These are phyloP conservation scores for Neoarius graeffei DNA, from an alignment of 2,113 vertebrate genomes.

Conservation along the genomic window DNA sequence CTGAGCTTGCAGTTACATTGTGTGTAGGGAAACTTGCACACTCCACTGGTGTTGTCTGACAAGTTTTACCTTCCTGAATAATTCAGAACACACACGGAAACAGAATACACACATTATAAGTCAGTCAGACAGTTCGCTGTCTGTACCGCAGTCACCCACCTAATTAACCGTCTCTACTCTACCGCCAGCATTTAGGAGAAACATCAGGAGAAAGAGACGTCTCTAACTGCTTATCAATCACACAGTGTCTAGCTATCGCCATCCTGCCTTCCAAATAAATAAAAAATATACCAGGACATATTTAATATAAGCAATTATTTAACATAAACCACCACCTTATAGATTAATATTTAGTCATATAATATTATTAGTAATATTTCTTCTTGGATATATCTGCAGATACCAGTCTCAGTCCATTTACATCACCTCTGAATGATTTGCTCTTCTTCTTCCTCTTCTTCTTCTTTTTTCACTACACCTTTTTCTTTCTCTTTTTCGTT, in stretches of 20 bases:
- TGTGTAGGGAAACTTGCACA: conserved; percentile 4
- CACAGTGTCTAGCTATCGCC: background rate
- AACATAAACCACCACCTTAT: background rate
- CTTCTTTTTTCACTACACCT: background rate
- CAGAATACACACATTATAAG: background rate
- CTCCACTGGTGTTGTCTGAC: conserved; percentile 13
- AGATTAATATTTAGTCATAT: background rate
- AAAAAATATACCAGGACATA: background rate
- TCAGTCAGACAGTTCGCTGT: background rate
- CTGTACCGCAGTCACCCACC: background rate
- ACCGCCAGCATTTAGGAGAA: too few relatives aligned
- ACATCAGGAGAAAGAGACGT: background rate
- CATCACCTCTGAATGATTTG: background rate
- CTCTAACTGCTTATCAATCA: background rate
- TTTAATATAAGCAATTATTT: background rate
- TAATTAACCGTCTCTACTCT: background rate
- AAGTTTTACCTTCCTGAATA: conserved; percentile 7
- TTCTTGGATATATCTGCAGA: background rate
- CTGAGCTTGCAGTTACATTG: conserved; percentile 2
- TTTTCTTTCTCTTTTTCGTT: conserved; percentile 18
- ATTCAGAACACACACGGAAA: conserved; percentile 4
- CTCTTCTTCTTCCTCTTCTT: background rate
- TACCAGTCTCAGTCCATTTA: background rate
- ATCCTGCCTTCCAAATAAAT: background rate
- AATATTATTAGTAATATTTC: background rate